A percentile compares a stretch with the other conserved stretches of the same genome.
Conservation (phyloP, 2,113 vertebrate species). For the Crotalus tigris region DNA sequence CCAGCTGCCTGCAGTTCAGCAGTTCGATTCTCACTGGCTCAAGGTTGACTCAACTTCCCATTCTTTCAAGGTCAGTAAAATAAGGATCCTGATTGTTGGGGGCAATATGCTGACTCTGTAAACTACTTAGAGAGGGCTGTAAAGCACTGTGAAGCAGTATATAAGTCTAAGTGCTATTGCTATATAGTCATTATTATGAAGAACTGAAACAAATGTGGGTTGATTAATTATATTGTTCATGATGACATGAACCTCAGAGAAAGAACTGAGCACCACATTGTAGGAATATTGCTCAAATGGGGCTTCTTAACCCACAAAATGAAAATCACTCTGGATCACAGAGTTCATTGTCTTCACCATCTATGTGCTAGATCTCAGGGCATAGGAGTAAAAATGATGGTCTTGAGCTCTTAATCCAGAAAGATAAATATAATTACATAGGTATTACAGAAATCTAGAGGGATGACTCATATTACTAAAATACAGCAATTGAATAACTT, state of each 20-base stretch:
- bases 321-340: neutral
- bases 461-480: neutral
- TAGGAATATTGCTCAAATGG: neutral
- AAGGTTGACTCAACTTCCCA: too few relatives aligned
- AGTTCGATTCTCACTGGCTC: too few relatives aligned
- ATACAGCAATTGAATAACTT: neutral
- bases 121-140: too few relatives aligned
- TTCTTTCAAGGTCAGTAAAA: too few relatives aligned
- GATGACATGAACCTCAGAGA: neutral
- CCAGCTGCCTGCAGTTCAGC: too few relatives aligned
- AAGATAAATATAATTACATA: neutral
- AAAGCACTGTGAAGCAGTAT: too few relatives aligned
- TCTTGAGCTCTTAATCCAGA: neutral
- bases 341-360: neutral
- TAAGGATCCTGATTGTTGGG: too few relatives aligned
- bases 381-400: neutral
- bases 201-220: neutral
- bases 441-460: neutral
- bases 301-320: neutral
- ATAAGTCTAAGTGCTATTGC: too few relatives aligned
- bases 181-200: neutral
- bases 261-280: neutral
- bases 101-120: too few relatives aligned
- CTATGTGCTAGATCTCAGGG: neutral
- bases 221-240: neutral